These are phyloP conservation scores for Catostomus latipinnis DNA, from an alignment of 2,797 vertebrate genomes.

Conservation along the genomic window DNA sequence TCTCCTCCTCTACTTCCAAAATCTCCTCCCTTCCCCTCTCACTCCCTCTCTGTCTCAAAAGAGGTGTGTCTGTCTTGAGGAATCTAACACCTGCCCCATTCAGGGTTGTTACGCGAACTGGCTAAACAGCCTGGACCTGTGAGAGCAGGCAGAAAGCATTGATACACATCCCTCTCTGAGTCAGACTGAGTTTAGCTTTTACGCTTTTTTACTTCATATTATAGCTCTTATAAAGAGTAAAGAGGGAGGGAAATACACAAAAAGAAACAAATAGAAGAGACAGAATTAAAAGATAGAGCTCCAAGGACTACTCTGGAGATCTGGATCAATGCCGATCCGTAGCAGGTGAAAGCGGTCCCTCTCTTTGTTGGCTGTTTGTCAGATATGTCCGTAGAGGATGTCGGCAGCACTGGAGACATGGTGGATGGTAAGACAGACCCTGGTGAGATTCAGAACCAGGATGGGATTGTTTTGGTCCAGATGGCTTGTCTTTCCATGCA, in stretches of 20 bases:
- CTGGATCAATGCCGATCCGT: conserved; percentile 25
- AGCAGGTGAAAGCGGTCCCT: conserved; percentile 41
- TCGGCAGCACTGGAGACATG: conserved; percentile 35
- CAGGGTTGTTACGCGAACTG: conserved; percentile 83
- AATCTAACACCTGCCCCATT: conserved; percentile 89
- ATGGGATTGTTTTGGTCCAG: conserved; percentile 74
- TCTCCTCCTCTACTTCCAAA: conserved; percentile 20
- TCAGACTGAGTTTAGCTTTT: not conserved
- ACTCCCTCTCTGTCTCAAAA: conserved; percentile 18
- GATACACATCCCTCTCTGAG: conserved; percentile 52
- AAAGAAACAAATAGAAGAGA: conserved; percentile 49
- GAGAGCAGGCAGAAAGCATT: conserved; percentile 64
- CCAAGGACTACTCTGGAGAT: conserved; percentile 1
- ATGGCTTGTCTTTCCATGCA: conserved; percentile 85
- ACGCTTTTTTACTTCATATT: not conserved
- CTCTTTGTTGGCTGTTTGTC: conserved; percentile 28
- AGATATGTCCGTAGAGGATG: conserved; percentile 77
- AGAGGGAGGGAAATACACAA: conserved; percentile 53
- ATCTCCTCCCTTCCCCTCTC: conserved; percentile 46
- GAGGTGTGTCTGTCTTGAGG: conserved; percentile 83
- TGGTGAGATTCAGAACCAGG: conserved; percentile 64
- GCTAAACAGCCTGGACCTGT: conserved; percentile 88
- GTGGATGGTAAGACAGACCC: conserved; percentile 66
- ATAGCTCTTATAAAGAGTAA: conserved; percentile 28
- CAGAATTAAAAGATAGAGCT: conserved; percentile 46